phyloP scores from a whole-genome alignment of 2,888 invertebrate genomes.

The Steinernema hermaphroditum region DNA sequence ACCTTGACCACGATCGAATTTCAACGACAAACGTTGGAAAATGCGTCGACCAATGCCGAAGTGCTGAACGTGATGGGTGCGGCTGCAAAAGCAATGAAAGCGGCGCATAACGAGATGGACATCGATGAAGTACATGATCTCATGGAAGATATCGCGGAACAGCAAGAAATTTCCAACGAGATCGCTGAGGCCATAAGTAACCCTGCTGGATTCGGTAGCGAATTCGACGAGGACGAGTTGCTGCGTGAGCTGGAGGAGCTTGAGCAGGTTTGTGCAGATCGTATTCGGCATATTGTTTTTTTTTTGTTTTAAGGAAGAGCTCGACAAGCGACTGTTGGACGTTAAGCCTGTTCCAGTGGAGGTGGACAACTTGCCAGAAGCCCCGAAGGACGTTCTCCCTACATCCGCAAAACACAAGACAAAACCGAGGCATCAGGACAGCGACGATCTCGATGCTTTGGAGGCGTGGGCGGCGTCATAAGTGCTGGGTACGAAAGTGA shows the following conservation, averaged over 20 bases:
- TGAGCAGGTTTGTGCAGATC: slow-evolving; percentile 66
- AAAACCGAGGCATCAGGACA: slow-evolving; percentile 44
- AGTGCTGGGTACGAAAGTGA: neutral
- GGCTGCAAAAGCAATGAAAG: slow-evolving; percentile 91
- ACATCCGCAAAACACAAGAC: slow-evolving; percentile 32
- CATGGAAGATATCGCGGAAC: slow-evolving; percentile 99
- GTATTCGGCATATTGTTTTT: too few relatives aligned
- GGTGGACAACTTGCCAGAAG: slow-evolving; percentile 56
- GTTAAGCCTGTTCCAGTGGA: slow-evolving; percentile 43
- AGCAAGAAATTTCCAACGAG: slow-evolving; percentile 96
- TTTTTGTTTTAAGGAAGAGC: slow-evolving; percentile 64
- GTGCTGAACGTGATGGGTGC: slow-evolving; percentile 93
- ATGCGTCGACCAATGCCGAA: slow-evolving; percentile 95
- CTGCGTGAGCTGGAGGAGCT: slow-evolving; percentile 69
- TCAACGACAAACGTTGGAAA: slow-evolving; percentile 84
- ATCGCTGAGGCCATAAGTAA: slow-evolving; percentile 97
- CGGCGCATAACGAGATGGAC: slow-evolving; percentile 86
- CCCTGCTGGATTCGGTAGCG: slow-evolving; percentile 85
- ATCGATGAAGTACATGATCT: slow-evolving; percentile 82
- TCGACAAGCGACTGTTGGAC: slow-evolving; percentile 69
- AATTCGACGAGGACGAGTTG: slow-evolving; percentile 77
- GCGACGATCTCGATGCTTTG: slow-evolving; percentile 51
- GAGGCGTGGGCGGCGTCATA: slow-evolving; percentile 49
- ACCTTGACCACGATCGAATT: slow-evolving; percentile 61
- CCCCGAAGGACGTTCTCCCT: slow-evolving; percentile 53